Percentiles rank a stretch among this genome's conserved stretches.
These are phyloP conservation scores for Blomia tropicalis DNA, from an alignment of 2,888 invertebrate genomes.

Conservation along the genomic window DNA sequence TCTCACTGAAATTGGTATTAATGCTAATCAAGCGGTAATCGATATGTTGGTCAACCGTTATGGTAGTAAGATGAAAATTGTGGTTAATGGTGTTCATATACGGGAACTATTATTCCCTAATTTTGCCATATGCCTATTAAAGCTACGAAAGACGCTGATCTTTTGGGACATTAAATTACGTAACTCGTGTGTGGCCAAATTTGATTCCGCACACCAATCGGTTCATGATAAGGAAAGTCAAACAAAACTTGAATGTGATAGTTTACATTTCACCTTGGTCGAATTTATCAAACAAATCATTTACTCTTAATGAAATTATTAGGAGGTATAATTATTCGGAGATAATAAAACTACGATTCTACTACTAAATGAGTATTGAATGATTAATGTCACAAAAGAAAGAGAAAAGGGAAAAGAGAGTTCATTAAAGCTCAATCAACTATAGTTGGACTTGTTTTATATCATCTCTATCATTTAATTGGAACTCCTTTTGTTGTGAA, in stretches of 20 bases:
- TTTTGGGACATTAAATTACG: conserved; percentile 87
- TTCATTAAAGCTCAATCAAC: too few relatives aligned
- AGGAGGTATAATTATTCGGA: background rate
- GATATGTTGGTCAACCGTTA: conserved; percentile 79
- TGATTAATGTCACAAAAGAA: too few relatives aligned
- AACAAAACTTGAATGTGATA: background rate
- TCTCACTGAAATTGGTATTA: conserved; percentile 59
- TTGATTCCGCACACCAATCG: too few relatives aligned
- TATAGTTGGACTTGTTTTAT: too few relatives aligned
- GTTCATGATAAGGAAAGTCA: too few relatives aligned
- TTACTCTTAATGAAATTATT: conserved; percentile 58
- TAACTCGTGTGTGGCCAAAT: conserved; percentile 34
- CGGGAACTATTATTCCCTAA: conserved; percentile 1
- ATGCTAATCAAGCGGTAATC: conserved; percentile 69
- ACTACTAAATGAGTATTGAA: too few relatives aligned
- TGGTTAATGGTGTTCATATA: background rate
- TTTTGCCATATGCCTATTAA: conserved; percentile 3
- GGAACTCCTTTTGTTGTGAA: too few relatives aligned
- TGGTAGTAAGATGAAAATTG: conserved; percentile 38
- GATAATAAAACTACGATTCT: too few relatives aligned
- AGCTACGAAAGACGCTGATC: conserved; percentile 53
- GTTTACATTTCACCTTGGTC: background rate
- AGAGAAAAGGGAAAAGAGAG: too few relatives aligned
- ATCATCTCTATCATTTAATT: too few relatives aligned
- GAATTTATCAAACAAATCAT: conserved; percentile 50